These are phyloP conservation scores for Apeira syringaria DNA, from an alignment of 2,888 invertebrate genomes.

Conservation along the genomic window DNA sequence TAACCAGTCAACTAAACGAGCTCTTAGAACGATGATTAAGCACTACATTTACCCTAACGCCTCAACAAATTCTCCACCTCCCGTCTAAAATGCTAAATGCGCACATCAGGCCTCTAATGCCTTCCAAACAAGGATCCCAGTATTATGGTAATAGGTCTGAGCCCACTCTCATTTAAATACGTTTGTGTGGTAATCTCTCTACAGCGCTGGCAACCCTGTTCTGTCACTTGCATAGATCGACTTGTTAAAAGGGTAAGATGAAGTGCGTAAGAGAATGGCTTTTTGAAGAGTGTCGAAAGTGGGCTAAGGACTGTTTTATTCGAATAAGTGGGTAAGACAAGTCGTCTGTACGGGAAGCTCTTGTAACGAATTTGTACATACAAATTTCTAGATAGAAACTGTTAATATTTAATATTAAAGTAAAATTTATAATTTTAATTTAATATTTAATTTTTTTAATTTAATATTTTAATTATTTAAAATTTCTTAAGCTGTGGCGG, in stretches of 20 bases:
- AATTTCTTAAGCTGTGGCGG: too few relatives aligned
- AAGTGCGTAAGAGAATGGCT: constrained; percentile 3
- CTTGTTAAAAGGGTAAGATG: constrained; percentile 12
- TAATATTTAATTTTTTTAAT: too few relatives aligned
- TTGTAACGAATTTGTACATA: too few relatives aligned
- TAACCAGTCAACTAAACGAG: too few relatives aligned
- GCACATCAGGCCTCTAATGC: constrained; percentile 11
- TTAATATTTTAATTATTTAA: too few relatives aligned
- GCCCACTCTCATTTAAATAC: constrained; percentile 20
- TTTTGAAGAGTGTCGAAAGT: not conserved
- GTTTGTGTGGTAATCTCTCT: constrained; percentile 17
- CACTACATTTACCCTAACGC: not conserved
- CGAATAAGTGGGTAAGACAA: not conserved
- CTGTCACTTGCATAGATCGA: constrained; percentile 16
- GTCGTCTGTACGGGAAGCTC: too few relatives aligned
- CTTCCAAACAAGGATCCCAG: constrained; percentile 11
- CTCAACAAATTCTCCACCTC: constrained; percentile 1
- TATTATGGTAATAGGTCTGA: constrained; percentile 19
- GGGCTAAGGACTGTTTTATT: not conserved
- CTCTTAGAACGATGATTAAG: not conserved
- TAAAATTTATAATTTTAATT: too few relatives aligned
- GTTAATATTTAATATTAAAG: too few relatives aligned
- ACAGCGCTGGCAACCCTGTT: constrained; percentile 10
- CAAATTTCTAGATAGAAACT: too few relatives aligned
- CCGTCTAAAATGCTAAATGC: constrained; percentile 17